Percentiles rank a stretch among this genome's conserved stretches.
Evolutionary conservation across 1,140 invertebrate genomes (phyloP).

Genomic region (Cyclargus thomasi): DNA sequence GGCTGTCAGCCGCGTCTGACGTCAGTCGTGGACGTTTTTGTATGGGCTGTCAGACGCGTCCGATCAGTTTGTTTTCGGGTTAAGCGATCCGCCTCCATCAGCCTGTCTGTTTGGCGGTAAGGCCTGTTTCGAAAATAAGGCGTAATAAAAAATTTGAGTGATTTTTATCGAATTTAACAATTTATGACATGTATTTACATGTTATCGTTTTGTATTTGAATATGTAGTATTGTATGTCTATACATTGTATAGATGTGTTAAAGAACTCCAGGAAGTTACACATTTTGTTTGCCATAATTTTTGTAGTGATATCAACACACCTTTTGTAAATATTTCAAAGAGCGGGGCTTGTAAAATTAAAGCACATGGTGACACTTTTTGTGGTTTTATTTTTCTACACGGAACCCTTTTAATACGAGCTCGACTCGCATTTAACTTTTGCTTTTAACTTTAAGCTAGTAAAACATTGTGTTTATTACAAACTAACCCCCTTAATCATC

Average conservation of each 20-base stretch:
- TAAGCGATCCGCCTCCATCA: too few relatives aligned
- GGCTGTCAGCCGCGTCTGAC: too few relatives aligned
- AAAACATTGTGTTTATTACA: too few relatives aligned
- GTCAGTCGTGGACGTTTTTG: too few relatives aligned
- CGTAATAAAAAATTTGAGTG: not conserved
- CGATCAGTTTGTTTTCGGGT: too few relatives aligned
- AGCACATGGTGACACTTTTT: not conserved
- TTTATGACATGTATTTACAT: not conserved
- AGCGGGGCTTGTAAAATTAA: constrained; percentile 6
- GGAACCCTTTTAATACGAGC: not conserved
- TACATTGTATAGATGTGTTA: not conserved
- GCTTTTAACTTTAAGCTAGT: too few relatives aligned
- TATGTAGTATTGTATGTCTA: too few relatives aligned
- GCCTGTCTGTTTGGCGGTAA: too few relatives aligned
- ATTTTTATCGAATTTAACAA: not conserved
- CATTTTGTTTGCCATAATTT: not conserved
- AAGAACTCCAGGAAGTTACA: not conserved
- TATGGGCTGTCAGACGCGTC: too few relatives aligned
- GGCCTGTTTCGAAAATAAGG: too few relatives aligned
- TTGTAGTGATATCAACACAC: constrained; percentile 1
- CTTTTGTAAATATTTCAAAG: constrained; percentile 4
- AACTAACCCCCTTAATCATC: too few relatives aligned
- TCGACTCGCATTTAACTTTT: too few relatives aligned
- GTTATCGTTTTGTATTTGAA: not conserved
- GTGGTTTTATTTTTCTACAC: not conserved